phyloP scores from a whole-genome alignment of 2,888 invertebrate genomes.

The Tinea semifulvella region DNA sequence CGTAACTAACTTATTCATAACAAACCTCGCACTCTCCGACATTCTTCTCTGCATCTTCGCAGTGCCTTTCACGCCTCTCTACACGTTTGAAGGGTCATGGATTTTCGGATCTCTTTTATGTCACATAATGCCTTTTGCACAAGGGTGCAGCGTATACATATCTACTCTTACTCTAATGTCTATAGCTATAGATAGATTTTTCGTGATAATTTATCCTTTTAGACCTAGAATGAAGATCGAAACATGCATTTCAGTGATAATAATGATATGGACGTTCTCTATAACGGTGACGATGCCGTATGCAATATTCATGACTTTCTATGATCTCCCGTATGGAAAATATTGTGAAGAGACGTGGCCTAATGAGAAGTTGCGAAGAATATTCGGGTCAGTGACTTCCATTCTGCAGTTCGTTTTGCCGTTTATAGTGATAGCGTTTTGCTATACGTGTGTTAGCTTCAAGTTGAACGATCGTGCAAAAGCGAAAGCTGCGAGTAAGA shows the following conservation, averaged over 20 bases:
- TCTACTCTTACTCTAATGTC: conserved; percentile 96
- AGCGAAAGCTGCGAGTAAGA: conserved; percentile 85
- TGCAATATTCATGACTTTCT: conserved; percentile 81
- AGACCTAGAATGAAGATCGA: conserved; percentile 89
- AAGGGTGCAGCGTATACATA: conserved; percentile 96
- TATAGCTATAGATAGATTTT: conserved; percentile 96
- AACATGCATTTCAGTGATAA: conserved; percentile 85
- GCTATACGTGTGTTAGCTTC: conserved; percentile 92
- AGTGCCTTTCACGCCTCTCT: conserved; percentile 96
- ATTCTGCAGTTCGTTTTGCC: conserved; percentile 94
- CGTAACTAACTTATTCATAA: conserved; percentile 97
- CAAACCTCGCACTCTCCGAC: conserved; percentile 94
- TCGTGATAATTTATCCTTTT: conserved; percentile 97
- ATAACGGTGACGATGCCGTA: conserved; percentile 90
- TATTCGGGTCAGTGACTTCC: conserved; percentile 89
- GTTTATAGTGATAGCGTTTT: conserved; percentile 92
- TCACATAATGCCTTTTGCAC: conserved; percentile 92
- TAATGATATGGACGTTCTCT: conserved; percentile 91
- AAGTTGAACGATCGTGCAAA: conserved; percentile 85
- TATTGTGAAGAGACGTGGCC: conserved; percentile 95
- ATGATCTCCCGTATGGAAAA: conserved; percentile 52
- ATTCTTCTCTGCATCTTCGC: conserved; percentile 92
- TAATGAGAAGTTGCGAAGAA: conserved; percentile 76
- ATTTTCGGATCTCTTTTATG: conserved; percentile 91
- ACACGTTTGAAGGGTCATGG: conserved; percentile 93